Evolutionary conservation across 2,113 vertebrate species (phyloP).

Genomic region (Morphnarchus princeps): DNA sequence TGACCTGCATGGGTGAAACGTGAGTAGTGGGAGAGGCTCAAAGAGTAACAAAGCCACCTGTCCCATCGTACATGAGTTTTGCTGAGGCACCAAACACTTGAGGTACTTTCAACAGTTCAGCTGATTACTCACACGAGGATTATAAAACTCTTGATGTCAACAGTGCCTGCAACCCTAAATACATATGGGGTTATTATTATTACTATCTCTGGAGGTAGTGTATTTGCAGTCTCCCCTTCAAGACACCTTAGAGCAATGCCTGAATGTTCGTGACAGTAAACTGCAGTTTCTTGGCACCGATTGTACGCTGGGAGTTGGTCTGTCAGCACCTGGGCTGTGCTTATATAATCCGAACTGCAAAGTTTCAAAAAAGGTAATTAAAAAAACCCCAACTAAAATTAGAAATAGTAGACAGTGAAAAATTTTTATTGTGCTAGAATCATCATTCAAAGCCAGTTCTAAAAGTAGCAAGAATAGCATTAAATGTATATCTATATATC

Average conservation of each 20-base stretch:
- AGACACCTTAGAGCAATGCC: background rate
- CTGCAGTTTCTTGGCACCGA: rapidly evolving
- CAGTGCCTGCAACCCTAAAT: background rate
- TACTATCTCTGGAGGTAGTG: background rate
- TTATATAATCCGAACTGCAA: background rate
- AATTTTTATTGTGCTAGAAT: background rate
- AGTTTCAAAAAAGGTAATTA: background rate
- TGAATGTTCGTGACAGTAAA: background rate
- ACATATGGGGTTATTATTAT: background rate
- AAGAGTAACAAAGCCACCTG: background rate
- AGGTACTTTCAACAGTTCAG: background rate
- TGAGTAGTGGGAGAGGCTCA: background rate
- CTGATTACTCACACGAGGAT: background rate
- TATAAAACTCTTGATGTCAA: background rate
- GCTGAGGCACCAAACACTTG: background rate
- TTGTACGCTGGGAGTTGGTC: background rate
- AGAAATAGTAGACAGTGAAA: background rate
- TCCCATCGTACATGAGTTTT: background rate
- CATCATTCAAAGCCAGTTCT: background rate
- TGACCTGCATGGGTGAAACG: background rate
- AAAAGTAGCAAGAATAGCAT: slow-evolving; percentile 6
- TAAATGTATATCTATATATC: slow-evolving; percentile 54
- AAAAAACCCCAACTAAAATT: background rate
- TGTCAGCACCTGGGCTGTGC: background rate
- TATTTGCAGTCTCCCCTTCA: background rate